Evolutionary conservation across 2,797 vertebrate genomes (phyloP).

Genomic region (Alca torda): DNA sequence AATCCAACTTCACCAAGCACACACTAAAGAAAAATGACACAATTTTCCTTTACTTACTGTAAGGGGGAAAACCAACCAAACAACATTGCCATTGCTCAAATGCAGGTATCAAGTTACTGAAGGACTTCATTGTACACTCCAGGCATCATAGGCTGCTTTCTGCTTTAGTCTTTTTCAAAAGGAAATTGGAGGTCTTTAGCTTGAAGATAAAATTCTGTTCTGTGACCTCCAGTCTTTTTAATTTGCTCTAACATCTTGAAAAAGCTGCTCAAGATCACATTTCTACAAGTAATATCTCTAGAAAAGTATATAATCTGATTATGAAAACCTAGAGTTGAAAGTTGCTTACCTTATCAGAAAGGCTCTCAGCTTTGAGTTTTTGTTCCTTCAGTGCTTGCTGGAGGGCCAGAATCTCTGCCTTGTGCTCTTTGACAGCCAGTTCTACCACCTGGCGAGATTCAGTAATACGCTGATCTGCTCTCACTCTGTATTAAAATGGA

Average conservation of each 20-base stretch:
- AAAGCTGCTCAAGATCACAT: background rate
- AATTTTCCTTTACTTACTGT: background rate
- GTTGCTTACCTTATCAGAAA: constrained; percentile 90
- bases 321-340: background rate
- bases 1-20: background rate
- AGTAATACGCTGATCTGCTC: constrained; percentile 92
- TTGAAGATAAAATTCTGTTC: background rate
- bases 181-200: background rate
- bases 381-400: constrained; percentile 98
- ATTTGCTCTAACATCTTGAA: background rate
- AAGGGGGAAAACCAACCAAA: background rate
- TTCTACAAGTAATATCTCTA: background rate
- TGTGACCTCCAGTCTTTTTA: background rate
- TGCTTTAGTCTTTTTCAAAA: background rate
- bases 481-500: constrained; percentile 78
- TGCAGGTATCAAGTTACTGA: background rate
- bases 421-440: constrained; percentile 96
- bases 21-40: background rate
- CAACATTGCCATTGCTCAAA: background rate
- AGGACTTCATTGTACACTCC: background rate
- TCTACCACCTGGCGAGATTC: constrained; percentile 97
- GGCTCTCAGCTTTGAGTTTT: constrained; percentile 95
- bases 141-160: background rate
- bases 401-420: constrained; percentile 93
- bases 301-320: background rate